A percentile compares a stretch with the other conserved stretches of the same genome.
Evolutionary conservation across 2,888 invertebrate species (phyloP).

Genomic region (Eubasilissa splendida): DNA sequence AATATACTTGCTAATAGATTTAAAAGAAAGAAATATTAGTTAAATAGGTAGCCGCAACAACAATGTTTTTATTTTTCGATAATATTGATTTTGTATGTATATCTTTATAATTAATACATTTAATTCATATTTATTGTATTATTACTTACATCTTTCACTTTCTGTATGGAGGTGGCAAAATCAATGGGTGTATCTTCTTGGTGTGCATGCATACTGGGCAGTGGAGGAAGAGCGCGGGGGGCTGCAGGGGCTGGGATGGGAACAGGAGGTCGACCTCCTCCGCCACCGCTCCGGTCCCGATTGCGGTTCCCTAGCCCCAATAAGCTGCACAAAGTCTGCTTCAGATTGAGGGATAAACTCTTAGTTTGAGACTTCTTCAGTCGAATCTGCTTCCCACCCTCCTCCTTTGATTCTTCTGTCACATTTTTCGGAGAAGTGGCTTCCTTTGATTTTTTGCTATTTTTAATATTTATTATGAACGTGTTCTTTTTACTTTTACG

Average conservation of each 20-base stretch:
- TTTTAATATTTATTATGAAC: slow-evolving; percentile 75
- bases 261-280: background rate
- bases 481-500: slow-evolving; percentile 71
- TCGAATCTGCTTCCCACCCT: slow-evolving; percentile 67
- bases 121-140: no score
- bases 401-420: slow-evolving; percentile 62
- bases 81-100: no score
- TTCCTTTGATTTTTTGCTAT: slow-evolving; percentile 67
- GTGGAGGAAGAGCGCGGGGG: slow-evolving; percentile 68
- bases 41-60: no score
- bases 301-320: slow-evolving; percentile 76
- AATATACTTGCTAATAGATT: no score
- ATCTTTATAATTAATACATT: no score
- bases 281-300: slow-evolving; percentile 54
- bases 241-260: slow-evolving; percentile 62
- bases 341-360: slow-evolving; percentile 83
- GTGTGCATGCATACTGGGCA: slow-evolving; percentile 63
- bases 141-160: slow-evolving; percentile 91
- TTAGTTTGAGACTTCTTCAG: slow-evolving; percentile 77
- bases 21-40: no score
- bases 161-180: slow-evolving; percentile 92
- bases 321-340: slow-evolving; percentile 89
- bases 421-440: slow-evolving; percentile 41
- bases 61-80: no score
- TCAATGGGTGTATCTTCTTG: slow-evolving; percentile 78